A percentile compares a stretch with the other conserved stretches of the same genome.
Conservation (phyloP, 1,140 invertebrate species). For the Papilio aristodemus region DNA sequence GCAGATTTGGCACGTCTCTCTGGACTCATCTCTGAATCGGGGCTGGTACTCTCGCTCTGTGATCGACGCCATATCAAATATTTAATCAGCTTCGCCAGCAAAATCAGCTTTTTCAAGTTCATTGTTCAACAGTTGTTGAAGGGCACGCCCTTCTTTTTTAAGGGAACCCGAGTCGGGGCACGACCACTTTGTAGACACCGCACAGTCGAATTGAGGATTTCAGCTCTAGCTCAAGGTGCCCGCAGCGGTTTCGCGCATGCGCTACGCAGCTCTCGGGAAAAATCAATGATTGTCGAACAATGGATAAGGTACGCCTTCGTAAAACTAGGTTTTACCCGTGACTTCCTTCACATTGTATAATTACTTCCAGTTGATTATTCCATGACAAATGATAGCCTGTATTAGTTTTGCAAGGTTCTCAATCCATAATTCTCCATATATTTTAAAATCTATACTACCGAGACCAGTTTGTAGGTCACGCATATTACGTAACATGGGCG, state of each 20-base stretch:
- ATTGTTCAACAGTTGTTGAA: neutral
- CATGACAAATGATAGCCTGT: neutral
- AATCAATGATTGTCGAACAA: constrained; percentile 21
- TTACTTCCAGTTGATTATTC: neutral
- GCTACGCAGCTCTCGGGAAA: neutral
- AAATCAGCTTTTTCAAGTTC: constrained; percentile 2
- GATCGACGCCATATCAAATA: constrained; percentile 24
- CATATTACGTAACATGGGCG: too few species aligned
- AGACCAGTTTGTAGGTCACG: too few species aligned
- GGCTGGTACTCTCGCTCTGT: constrained; percentile 16
- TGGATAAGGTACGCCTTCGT: neutral
- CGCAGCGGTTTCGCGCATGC: constrained; percentile 1
- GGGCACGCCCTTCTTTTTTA: constrained; percentile 7
- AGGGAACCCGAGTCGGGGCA: neutral
- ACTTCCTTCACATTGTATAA: neutral
- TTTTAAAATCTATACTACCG: too few species aligned
- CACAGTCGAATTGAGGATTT: constrained; percentile 3
- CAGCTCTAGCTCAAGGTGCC: neutral
- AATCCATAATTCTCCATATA: too few species aligned
- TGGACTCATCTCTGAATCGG: constrained; percentile 8
- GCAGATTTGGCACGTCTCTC: neutral
- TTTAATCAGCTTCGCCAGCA: constrained; percentile 19
- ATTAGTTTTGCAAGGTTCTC: too few species aligned
- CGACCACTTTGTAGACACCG: constrained; percentile 4
- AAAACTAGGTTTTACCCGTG: neutral